Percentiles rank a stretch among this genome's conserved stretches.
These are phyloP conservation scores for Ferdinandea cuprea DNA, from an alignment of 2,888 invertebrate genomes.

Conservation along the genomic window DNA sequence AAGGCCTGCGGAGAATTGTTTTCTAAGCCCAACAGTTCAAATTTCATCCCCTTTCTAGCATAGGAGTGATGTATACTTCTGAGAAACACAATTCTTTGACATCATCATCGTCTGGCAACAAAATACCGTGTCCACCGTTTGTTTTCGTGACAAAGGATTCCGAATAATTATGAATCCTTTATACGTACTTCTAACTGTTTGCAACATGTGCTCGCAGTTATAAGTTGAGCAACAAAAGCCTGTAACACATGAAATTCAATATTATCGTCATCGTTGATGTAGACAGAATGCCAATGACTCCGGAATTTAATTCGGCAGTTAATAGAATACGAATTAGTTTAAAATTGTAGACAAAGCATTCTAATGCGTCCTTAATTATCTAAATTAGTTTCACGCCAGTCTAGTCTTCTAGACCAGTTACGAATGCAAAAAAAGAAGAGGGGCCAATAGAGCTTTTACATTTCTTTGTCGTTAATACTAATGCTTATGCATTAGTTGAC, in stretches of 20 bases:
- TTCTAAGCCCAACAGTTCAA: slow-evolving; percentile 39
- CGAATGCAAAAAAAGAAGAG: no score
- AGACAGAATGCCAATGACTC: slow-evolving; percentile 20
- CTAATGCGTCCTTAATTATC: no score
- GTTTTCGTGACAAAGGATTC: slow-evolving; percentile 36
- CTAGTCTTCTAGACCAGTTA: no score
- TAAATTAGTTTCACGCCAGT: no score
- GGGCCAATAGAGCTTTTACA: no score
- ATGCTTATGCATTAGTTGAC: no score
- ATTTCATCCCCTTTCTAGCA: slow-evolving; percentile 47
- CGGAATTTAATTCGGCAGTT: slow-evolving; percentile 33
- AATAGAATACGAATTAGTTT: slow-evolving; percentile 19
- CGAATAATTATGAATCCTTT: no score
- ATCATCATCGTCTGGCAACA: slow-evolving; percentile 62
- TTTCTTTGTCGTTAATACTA: no score
- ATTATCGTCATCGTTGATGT: not conserved
- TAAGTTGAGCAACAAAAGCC: slow-evolving; percentile 43
- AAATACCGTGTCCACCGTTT: slow-evolving; percentile 31
- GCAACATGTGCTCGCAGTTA: slow-evolving; percentile 64
- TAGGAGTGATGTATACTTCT: no score
- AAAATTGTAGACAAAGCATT: no score
- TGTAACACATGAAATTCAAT: slow-evolving; percentile 4
- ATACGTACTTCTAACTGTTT: no score
- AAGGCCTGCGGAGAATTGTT: slow-evolving; percentile 25
- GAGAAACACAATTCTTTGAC: slow-evolving; percentile 28